Evolutionary conservation across 2,888 invertebrate species (phyloP).

Genomic region (Fragum sueziense): DNA sequence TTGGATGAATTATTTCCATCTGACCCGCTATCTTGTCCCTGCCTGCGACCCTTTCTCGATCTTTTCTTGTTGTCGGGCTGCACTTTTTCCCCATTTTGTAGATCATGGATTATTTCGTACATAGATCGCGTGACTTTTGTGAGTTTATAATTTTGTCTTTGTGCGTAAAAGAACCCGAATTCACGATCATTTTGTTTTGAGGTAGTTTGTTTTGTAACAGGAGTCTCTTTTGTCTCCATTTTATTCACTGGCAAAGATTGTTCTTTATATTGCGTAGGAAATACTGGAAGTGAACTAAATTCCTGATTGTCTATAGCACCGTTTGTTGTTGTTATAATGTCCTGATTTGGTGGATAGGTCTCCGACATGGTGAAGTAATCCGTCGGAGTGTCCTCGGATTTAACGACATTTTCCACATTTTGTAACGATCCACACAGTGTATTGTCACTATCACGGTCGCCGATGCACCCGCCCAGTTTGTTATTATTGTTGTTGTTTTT

Average conservation of each 20-base stretch:
- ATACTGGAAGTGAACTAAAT: slow-evolving; percentile 53
- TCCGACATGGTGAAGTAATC: slow-evolving; percentile 62
- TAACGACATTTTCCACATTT: slow-evolving; percentile 48
- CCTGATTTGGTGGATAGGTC: slow-evolving; percentile 35
- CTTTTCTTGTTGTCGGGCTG: slow-evolving; percentile 38
- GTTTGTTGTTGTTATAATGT: background rate
- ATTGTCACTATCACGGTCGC: background rate
- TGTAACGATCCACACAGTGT: background rate
- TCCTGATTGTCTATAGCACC: slow-evolving; percentile 32
- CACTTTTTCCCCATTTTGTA: slow-evolving; percentile 61
- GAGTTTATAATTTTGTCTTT: slow-evolving; percentile 68
- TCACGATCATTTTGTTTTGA: slow-evolving; percentile 34
- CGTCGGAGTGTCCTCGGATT: slow-evolving; percentile 25
- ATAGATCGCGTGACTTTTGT: slow-evolving; percentile 69
- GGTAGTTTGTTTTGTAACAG: slow-evolving; percentile 22
- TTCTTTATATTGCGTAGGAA: slow-evolving; percentile 46
- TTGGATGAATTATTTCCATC: slow-evolving; percentile 49
- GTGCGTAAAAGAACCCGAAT: slow-evolving; percentile 61
- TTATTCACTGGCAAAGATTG: background rate
- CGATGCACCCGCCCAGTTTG: background rate
- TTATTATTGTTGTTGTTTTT: slow-evolving; percentile 12
- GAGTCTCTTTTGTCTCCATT: slow-evolving; percentile 33
- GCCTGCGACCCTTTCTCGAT: slow-evolving; percentile 48
- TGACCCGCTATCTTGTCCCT: slow-evolving; percentile 38
- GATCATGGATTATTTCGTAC: slow-evolving; percentile 70